Percentiles rank a stretch among this genome's conserved stretches.
Conservation (phyloP, 2,888 invertebrate species). For the Drosophila pseudotalamancana region DNA sequence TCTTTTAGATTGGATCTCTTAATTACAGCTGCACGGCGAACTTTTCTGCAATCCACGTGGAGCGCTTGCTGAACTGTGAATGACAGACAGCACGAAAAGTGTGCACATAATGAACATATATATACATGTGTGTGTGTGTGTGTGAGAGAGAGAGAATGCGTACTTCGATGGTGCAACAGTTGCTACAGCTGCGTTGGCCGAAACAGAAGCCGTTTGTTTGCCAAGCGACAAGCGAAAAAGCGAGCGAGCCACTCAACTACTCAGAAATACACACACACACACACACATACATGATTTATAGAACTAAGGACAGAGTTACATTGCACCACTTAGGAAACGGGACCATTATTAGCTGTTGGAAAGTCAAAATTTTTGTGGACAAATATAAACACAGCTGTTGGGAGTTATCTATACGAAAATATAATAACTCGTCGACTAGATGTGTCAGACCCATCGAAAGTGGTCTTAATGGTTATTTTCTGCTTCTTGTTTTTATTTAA, state of each 20-base stretch:
- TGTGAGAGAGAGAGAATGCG: background rate
- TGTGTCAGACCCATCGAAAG: background rate
- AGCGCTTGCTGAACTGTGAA: background rate
- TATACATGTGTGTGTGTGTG: background rate
- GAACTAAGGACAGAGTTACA: background rate
- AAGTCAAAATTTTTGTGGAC: conserved; percentile 26
- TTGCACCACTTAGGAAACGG: conserved; percentile 7
- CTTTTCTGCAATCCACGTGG: conserved; percentile 10
- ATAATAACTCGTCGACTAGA: conserved; percentile 3
- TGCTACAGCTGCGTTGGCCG: conserved; percentile 19
- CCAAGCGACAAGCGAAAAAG: conserved; percentile 10
- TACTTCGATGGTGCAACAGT: conserved; percentile 7
- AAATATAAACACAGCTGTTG: conserved; percentile 35
- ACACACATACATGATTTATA: too few species aligned
- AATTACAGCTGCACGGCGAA: conserved; percentile 13
- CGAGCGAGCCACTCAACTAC: conserved; percentile 19
- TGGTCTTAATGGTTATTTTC: conserved; percentile 30
- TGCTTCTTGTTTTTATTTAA: conserved; percentile 12
- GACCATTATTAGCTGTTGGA: conserved; percentile 13
- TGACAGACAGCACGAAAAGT: conserved; percentile 7
- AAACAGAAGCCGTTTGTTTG: conserved; percentile 7
- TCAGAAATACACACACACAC: background rate
- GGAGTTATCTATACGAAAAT: background rate
- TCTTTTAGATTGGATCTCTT: conserved; percentile 29
- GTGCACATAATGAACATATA: too few species aligned